A percentile compares a stretch with the other conserved stretches of the same genome.
phyloP scores from a whole-genome alignment of 2,113 vertebrate species.

The Grantiella picta region DNA sequence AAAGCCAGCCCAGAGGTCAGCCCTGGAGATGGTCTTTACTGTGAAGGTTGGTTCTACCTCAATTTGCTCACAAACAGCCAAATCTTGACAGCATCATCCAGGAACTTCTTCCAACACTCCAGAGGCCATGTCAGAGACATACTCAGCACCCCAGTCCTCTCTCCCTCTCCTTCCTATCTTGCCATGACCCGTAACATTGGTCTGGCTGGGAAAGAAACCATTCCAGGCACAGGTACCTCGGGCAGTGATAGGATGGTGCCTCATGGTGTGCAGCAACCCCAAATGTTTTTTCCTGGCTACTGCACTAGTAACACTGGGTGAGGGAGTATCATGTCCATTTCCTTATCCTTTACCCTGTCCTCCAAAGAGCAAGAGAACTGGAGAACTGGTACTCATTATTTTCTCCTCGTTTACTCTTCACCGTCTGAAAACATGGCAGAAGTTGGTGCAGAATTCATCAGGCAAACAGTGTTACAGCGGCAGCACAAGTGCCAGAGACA shows the following conservation, averaged over 20 bases:
- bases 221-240: neutral
- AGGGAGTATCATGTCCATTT: neutral
- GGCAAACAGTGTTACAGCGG: neutral
- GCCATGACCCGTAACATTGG: neutral
- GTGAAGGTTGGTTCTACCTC: neutral
- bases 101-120: neutral
- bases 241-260: neutral
- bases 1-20: neutral
- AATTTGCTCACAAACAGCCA: neutral
- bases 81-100: neutral
- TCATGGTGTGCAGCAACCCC: neutral
- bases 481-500: conserved; percentile 68
- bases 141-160: neutral
- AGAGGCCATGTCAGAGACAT: neutral
- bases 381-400: neutral
- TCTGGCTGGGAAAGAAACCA: neutral
- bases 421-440: neutral
- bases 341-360: neutral
- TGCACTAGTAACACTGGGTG: neutral
- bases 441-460: conserved; percentile 21
- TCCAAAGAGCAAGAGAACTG: neutral
- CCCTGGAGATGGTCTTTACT: neutral
- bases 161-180: neutral
- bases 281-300: neutral
- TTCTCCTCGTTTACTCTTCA: neutral